Evolutionary conservation across 2,797 vertebrate species (phyloP).

Genomic region (Melanotaenia pygmaea): DNA sequence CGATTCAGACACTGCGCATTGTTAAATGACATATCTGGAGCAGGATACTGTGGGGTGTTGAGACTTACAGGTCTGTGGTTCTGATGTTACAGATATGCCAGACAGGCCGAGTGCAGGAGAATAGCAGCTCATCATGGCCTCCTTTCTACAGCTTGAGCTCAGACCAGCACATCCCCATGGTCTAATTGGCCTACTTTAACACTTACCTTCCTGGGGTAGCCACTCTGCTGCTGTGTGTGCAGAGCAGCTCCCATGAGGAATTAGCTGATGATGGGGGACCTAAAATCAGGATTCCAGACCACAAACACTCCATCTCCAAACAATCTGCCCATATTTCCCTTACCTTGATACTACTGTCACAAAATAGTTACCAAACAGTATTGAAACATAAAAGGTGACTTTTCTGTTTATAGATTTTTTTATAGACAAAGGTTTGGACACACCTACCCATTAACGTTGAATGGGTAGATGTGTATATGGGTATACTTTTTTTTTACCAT

Average conservation of each 20-base stretch:
- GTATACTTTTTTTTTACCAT: background rate
- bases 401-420: background rate
- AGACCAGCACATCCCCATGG: constrained; percentile 70
- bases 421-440: background rate
- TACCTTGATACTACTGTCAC: background rate
- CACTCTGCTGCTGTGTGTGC: constrained; percentile 44
- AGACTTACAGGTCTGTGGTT: constrained; percentile 55
- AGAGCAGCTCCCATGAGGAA: constrained; percentile 29
- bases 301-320: constrained; percentile 8
- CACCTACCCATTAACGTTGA: too few species aligned
- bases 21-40: constrained; percentile 71
- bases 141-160: constrained; percentile 69
- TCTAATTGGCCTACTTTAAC: constrained; percentile 82
- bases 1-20: constrained; percentile 47
- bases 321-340: background rate
- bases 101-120: constrained; percentile 55
- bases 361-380: background rate
- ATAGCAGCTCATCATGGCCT: constrained; percentile 77
- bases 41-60: constrained; percentile 62
- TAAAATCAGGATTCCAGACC: constrained; percentile 28
- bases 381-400: background rate
- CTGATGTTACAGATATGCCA: constrained; percentile 62
- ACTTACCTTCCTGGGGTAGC: constrained; percentile 64
- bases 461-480: too few species aligned
- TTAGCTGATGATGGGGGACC: constrained; percentile 23